Percentiles rank a stretch among this genome's conserved stretches.
Conservation (phyloP, 2,888 invertebrate genomes). For the Hemaris fuciformis region DNA sequence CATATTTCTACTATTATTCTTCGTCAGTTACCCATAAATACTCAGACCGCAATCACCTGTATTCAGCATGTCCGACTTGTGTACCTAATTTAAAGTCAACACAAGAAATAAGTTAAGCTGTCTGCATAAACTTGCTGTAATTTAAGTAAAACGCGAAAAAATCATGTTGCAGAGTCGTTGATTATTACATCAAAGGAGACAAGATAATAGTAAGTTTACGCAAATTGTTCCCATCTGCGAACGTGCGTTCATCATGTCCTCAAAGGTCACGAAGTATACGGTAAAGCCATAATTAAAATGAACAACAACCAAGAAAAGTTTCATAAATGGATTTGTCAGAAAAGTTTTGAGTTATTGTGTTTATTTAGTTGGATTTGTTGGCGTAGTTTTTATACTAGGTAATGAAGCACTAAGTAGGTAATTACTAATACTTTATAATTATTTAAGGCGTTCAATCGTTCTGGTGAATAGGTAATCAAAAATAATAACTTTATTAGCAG, state of each 20-base stretch:
- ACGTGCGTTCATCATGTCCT: neutral
- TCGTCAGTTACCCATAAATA: no score
- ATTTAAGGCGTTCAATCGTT: no score
- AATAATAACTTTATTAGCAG: no score
- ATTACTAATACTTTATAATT: no score
- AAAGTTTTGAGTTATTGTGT: neutral
- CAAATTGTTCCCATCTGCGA: neutral
- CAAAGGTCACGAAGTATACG: neutral
- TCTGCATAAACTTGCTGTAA: neutral
- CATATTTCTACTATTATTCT: neutral
- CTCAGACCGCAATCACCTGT: neutral
- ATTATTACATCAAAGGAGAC: neutral
- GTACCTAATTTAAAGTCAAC: neutral
- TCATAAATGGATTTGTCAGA: neutral
- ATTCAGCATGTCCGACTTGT: neutral
- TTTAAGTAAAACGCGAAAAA: neutral
- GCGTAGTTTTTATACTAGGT: no score
- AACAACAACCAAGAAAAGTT: neutral
- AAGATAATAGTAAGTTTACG: neutral
- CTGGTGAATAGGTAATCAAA: no score
- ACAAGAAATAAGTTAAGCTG: neutral
- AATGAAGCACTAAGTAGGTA: no score
- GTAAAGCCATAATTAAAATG: neutral
- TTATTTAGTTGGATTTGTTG: neutral
- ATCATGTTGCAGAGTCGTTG: neutral